Evolutionary conservation across 2,797 vertebrate species (phyloP).

Genomic region (Chrosomus eos): DNA sequence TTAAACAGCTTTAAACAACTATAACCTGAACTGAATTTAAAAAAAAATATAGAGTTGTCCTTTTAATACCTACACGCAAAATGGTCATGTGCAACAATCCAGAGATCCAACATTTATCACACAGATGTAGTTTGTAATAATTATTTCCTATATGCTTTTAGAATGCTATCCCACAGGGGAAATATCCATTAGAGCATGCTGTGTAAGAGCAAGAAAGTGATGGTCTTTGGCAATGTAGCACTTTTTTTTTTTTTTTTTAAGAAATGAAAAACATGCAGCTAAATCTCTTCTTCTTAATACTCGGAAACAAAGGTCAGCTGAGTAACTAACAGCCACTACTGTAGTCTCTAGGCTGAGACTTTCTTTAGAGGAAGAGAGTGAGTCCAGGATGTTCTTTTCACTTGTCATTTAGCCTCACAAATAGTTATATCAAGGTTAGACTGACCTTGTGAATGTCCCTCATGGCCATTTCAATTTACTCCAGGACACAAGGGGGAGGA

Average conservation of each 20-base stretch:
- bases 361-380: background rate
- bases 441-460: constrained; percentile 23
- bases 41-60: background rate
- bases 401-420: background rate
- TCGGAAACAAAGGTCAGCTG: background rate
- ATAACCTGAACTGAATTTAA: background rate
- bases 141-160: background rate
- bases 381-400: constrained; percentile 7
- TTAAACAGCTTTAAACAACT: background rate
- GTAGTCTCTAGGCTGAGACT: background rate
- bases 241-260: background rate
- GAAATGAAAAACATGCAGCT: background rate
- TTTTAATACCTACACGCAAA: background rate
- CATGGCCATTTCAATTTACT: constrained; percentile 19
- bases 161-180: background rate
- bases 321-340: background rate
- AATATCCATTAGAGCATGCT: background rate
- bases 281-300: background rate
- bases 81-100: background rate
- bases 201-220: background rate
- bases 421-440: constrained; percentile 20
- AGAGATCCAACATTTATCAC: background rate
- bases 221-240: background rate
- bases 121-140: background rate
- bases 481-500: background rate